These are phyloP conservation scores for Ochropleura leucogaster DNA, from an alignment of 2,888 invertebrate species.

Conservation along the genomic window DNA sequence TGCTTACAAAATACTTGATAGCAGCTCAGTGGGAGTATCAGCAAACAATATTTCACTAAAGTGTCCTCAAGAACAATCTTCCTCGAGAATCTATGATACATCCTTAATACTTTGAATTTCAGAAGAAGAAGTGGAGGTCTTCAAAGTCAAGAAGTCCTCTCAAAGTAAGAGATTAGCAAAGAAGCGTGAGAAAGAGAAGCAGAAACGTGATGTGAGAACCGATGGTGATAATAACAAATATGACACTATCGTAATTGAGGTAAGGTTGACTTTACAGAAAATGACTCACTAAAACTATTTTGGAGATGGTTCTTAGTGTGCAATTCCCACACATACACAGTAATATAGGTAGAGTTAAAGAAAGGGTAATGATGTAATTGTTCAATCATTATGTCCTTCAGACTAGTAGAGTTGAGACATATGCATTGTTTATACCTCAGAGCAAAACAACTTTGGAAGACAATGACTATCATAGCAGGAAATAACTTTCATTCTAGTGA, in stretches of 20 bases:
- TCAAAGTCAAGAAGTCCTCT: conserved; percentile 98
- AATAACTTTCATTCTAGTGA: too few relatives aligned
- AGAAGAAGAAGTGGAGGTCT: conserved; percentile 96
- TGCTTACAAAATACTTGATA: not conserved
- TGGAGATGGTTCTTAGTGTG: conserved; percentile 20
- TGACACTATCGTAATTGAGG: conserved; percentile 84
- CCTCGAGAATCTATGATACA: not conserved
- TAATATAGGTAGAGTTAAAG: not conserved
- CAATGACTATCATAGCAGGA: too few relatives aligned
- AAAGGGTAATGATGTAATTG: not conserved
- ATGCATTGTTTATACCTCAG: not conserved
- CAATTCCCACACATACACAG: not conserved
- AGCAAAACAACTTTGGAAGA: not conserved
- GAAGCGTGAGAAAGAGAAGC: conserved; percentile 94
- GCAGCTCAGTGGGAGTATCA: not conserved
- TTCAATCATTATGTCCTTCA: not conserved
- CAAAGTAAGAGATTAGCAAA: conserved; percentile 97
- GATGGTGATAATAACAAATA: conserved; percentile 85
- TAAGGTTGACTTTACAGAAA: conserved; percentile 71
- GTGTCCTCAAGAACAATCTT: not conserved
- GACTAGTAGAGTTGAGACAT: not conserved
- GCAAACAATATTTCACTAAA: not conserved
- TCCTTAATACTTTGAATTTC: conserved; percentile 55
- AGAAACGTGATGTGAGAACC: conserved; percentile 67
- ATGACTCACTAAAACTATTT: conserved; percentile 22